These are phyloP conservation scores for Iselma pallidipennis DNA, from an alignment of 2,888 invertebrate genomes.

Conservation along the genomic window DNA sequence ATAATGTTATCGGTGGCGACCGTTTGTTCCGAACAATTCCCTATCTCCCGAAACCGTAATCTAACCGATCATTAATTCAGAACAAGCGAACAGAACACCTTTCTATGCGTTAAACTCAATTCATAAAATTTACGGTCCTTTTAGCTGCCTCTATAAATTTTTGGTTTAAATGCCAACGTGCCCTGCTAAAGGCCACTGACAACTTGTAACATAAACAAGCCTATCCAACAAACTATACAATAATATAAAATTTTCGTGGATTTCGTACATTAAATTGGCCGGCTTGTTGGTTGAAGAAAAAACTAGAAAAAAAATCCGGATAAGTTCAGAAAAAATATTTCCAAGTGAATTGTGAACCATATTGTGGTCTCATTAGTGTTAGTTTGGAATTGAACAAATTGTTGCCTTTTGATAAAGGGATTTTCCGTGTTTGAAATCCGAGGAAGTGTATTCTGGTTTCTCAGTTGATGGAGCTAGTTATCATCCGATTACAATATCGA, in stretches of 20 bases:
- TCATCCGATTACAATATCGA: slow-evolving; percentile 26
- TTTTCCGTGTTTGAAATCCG: not conserved
- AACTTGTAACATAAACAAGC: not conserved
- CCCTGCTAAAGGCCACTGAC: not conserved
- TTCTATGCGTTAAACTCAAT: slow-evolving; percentile 7
- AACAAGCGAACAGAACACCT: slow-evolving; percentile 9
- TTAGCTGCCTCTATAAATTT: slow-evolving; percentile 2
- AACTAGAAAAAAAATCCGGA: not conserved
- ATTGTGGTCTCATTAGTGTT: not conserved
- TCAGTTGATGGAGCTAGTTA: slow-evolving; percentile 25
- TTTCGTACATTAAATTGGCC: not conserved
- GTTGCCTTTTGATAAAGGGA: not conserved
- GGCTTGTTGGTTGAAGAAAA: not conserved
- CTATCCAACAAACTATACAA: not conserved
- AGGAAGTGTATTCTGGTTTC: slow-evolving; percentile 5
- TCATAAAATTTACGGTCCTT: slow-evolving; percentile 8
- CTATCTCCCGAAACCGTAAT: slow-evolving; percentile 5
- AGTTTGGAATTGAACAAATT: not conserved
- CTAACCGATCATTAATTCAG: slow-evolving; percentile 10
- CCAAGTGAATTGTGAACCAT: not conserved
- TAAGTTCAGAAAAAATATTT: not conserved
- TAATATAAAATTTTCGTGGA: not conserved
- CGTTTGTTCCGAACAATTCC: slow-evolving; percentile 4
- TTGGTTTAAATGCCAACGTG: slow-evolving; percentile 1
- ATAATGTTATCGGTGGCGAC: slow-evolving; percentile 6